Percentiles rank a stretch among this genome's conserved stretches.
These are phyloP conservation scores for Phaonia tiefii DNA, from an alignment of 2,888 invertebrate genomes.

Conservation along the genomic window DNA sequence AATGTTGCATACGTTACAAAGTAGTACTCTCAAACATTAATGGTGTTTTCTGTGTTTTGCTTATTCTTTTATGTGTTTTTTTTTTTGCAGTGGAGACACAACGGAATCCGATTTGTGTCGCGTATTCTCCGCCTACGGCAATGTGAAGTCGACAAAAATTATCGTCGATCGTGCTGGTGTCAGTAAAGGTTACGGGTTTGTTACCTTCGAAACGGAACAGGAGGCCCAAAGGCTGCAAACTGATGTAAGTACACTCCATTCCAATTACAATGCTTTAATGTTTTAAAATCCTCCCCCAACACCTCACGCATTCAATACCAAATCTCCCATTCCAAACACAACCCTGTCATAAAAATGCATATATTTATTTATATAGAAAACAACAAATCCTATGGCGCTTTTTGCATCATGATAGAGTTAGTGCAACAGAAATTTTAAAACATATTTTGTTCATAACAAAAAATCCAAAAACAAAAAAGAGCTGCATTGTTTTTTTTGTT, in stretches of 20 bases:
- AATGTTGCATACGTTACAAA: neutral
- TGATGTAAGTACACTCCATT: constrained; percentile 82
- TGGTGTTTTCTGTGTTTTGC: neutral
- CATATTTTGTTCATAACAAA: constrained; percentile 15
- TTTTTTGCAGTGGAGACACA: constrained; percentile 85
- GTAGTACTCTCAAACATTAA: neutral
- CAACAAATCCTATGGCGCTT: constrained; percentile 1
- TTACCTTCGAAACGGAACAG: constrained; percentile 92
- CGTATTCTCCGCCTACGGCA: constrained; percentile 94
- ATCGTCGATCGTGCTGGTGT: constrained; percentile 97
- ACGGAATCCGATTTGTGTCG: constrained; percentile 95
- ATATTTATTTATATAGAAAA: neutral
- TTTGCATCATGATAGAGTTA: constrained; percentile 40
- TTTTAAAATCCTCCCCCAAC: neutral
- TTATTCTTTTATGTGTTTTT: constrained; percentile 25
- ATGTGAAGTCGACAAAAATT: constrained; percentile 95
- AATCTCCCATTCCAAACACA: neutral
- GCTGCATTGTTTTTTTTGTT: constrained; percentile 69
- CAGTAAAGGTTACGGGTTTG: constrained; percentile 89
- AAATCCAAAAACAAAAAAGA: constrained; percentile 60
- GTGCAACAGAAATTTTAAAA: constrained; percentile 37
- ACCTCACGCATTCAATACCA: neutral
- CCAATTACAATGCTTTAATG: constrained; percentile 11
- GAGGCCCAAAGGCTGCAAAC: constrained; percentile 89
- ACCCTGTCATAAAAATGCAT: constrained; percentile 6